phyloP scores from a whole-genome alignment of 2,888 invertebrate genomes.

The Thymelicus sylvestris region DNA sequence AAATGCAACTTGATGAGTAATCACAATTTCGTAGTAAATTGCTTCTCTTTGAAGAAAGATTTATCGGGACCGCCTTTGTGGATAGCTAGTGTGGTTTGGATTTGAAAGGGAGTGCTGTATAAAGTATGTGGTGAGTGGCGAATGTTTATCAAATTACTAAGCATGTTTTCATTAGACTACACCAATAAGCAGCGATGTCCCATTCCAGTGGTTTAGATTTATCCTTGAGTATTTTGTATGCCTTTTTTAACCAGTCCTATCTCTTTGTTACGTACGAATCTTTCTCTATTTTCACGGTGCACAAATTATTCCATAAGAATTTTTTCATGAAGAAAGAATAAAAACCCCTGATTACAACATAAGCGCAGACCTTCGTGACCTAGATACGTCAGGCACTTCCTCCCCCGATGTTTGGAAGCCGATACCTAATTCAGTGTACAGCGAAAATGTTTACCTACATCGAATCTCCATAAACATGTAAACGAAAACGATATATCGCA shows the following conservation, averaged over 20 bases:
- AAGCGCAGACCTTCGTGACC: neutral
- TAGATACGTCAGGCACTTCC: neutral
- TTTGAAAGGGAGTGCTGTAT: conserved; percentile 2
- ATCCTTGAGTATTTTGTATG: no score
- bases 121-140: neutral
- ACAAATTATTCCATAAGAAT: no score
- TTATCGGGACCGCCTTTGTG: conserved; percentile 30
- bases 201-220: no score
- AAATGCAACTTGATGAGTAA: conserved; percentile 59
- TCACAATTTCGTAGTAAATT: conserved; percentile 46
- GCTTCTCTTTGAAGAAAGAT: conserved; percentile 22
- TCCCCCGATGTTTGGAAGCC: neutral
- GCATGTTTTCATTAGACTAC: conserved; percentile 3
- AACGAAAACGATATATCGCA: conserved; percentile 65
- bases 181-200: neutral
- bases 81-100: conserved; percentile 7
- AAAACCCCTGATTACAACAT: neutral
- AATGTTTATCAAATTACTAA: neutral
- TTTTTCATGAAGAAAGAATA: neutral
- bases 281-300: no score
- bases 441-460: conserved; percentile 41
- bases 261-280: no score
- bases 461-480: conserved; percentile 53
- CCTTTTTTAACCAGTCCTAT: no score
- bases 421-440: conserved; percentile 3